Percentiles rank a stretch among this genome's conserved stretches.
These are phyloP conservation scores for Pipistrellus pipistrellus DNA, from an alignment of 2,797 vertebrate species.

Conservation along the genomic window DNA sequence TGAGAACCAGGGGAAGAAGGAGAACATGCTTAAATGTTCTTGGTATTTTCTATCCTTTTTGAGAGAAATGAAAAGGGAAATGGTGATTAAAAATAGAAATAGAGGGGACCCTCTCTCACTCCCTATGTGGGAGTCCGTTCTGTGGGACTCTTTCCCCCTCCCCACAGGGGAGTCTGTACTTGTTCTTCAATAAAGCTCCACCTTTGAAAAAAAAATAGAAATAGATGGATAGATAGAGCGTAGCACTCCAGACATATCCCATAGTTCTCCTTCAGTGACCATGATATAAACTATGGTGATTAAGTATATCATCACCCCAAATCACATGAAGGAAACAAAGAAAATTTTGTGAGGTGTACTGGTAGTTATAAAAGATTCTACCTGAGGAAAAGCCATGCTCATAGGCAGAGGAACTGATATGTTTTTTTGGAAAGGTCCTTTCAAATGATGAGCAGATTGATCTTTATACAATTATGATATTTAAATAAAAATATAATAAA, in stretches of 20 bases:
- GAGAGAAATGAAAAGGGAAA: neutral
- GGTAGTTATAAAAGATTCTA: neutral
- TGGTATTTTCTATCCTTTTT: neutral
- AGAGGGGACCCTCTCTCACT: too few species aligned
- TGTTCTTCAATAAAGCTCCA: too few species aligned
- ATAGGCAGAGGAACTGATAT: neutral
- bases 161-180: too few species aligned
- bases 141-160: too few species aligned
- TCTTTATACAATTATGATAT: neutral
- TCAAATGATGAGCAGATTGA: neutral
- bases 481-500: constrained; percentile 34
- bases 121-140: too few species aligned
- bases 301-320: neutral
- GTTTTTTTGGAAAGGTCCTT: neutral
- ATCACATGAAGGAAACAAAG: constrained; percentile 29
- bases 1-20: neutral
- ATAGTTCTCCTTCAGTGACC: neutral
- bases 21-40: neutral
- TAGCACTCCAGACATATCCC: neutral
- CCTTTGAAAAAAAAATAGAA: too few species aligned
- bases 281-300: neutral
- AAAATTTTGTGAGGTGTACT: neutral
- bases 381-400: neutral
- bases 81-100: neutral
- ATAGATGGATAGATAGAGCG: neutral